Evolutionary conservation across 35 echinoderm and acorn worm species (phyloP).

Genomic region (Amphiura filiformis): DNA sequence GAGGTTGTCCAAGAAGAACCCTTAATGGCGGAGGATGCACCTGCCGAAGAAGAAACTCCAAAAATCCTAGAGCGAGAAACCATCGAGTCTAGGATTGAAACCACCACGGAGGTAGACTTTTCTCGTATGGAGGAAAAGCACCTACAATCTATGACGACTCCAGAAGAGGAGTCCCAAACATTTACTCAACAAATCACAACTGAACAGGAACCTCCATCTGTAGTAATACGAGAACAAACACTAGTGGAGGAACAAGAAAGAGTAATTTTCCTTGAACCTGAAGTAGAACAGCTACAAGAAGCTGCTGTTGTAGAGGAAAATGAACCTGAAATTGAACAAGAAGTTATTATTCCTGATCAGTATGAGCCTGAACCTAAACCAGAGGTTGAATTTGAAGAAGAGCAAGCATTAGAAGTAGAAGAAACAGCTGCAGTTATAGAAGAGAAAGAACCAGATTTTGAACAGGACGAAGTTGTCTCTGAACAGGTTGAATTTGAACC

Average conservation of each 20-base stretch:
- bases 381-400: background rate
- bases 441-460: background rate
- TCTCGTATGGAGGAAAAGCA: background rate
- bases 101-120: background rate
- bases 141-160: background rate
- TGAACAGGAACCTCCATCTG: background rate
- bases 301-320: constrained; percentile 3
- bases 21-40: background rate
- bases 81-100: background rate
- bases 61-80: constrained; percentile 29
- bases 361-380: background rate
- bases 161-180: background rate
- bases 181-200: background rate
- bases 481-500: background rate
- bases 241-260: constrained; percentile 1
- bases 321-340: background rate
- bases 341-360: background rate
- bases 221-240: background rate
- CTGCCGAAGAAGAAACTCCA: background rate
- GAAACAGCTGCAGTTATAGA: background rate
- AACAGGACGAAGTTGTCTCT: background rate
- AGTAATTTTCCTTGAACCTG: background rate
- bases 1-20: constrained; percentile 18
- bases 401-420: background rate
- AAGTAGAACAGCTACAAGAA: background rate